These are phyloP conservation scores for Villa cingulata DNA, from an alignment of 2,888 invertebrate genomes.

Conservation along the genomic window DNA sequence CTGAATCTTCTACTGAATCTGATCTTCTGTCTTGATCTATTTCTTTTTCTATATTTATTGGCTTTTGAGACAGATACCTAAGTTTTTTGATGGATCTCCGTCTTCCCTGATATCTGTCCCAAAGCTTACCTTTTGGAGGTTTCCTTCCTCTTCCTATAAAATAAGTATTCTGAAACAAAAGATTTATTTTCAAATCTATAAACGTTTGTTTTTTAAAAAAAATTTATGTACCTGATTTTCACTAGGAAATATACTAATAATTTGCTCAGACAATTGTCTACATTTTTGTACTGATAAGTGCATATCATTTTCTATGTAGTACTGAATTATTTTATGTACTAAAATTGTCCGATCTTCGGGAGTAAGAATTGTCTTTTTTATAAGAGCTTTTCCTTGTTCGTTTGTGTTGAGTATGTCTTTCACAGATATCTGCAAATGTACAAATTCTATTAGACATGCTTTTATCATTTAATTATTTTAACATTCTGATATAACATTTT, in stretches of 20 bases:
- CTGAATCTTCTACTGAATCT: background rate
- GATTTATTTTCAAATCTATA: background rate
- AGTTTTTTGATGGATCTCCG: background rate
- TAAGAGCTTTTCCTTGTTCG: constrained; percentile 3
- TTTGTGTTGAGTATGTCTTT: constrained; percentile 4
- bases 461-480: constrained; percentile 1
- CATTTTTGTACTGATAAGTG: background rate
- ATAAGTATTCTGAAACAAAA: background rate
- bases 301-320: constrained; percentile 7
- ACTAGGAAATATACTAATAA: constrained; percentile 11
- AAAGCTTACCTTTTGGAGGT: background rate
- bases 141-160: background rate
- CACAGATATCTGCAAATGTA: constrained; percentile 1
- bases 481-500: background rate
- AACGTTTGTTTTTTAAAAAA: background rate
- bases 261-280: constrained; percentile 8
- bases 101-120: constrained; percentile 1
- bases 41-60: background rate
- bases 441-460: too few relatives aligned
- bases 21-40: background rate
- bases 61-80: background rate
- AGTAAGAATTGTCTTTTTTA: constrained; percentile 2
- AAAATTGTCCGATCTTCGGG: constrained; percentile 6
- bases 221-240: constrained; percentile 8
- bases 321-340: constrained; percentile 9